Conservation (phyloP, 2,888 invertebrate species). For the Eupithecia subumbrata region DNA sequence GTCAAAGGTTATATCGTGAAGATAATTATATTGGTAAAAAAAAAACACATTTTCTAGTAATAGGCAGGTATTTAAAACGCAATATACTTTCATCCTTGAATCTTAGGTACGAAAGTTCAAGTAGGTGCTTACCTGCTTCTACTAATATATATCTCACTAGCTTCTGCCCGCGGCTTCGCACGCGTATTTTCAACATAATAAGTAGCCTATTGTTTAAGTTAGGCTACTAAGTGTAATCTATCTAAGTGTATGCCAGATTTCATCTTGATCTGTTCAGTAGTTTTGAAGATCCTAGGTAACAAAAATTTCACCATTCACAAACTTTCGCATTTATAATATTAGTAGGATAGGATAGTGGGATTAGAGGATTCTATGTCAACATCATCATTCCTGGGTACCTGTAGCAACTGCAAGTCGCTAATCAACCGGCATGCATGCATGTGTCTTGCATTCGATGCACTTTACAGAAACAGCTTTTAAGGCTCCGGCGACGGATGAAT, state of each 20-base stretch:
- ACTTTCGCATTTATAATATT: too few species aligned
- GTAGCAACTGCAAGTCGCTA: not conserved
- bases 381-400: not conserved
- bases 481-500: too few species aligned
- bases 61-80: slow-evolving; percentile 23
- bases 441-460: not conserved
- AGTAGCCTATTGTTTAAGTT: too few species aligned
- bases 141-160: not conserved
- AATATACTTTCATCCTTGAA: slow-evolving; percentile 55
- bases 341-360: too few species aligned
- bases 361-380: not conserved
- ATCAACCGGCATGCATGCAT: not conserved
- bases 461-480: too few species aligned
- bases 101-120: slow-evolving; percentile 53
- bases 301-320: too few species aligned
- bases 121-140: slow-evolving; percentile 17
- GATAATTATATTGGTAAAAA: slow-evolving; percentile 59
- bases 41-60: slow-evolving; percentile 33
- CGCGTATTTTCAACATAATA: too few species aligned
- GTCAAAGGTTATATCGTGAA: slow-evolving; percentile 69
- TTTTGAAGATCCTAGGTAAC: too few species aligned
- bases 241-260: too few species aligned
- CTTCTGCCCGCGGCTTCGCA: too few species aligned
- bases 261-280: too few species aligned
- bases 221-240: too few species aligned